Evolutionary conservation across 2,113 vertebrate species (phyloP), one percentile per base, ranked within the genome.

Genomic region (Macrotis lagotis): DNA sequence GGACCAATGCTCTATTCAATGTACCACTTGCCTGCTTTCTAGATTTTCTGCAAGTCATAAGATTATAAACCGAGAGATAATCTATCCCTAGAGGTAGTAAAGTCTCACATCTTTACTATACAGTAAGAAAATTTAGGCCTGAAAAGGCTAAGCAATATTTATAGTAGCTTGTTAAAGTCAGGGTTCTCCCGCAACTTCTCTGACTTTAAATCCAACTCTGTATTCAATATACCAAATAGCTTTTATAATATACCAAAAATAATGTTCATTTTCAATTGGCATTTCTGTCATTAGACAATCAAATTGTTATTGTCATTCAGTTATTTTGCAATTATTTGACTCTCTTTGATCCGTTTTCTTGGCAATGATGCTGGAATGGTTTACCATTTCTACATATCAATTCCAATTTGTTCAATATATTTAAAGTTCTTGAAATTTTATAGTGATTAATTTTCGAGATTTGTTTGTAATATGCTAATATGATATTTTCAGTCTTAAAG

Each of bases 81-180:
- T 74, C 66, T n/a, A 22, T 12, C n/a, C 0, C 37, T 74, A n/a
- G 37, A 44, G 16, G 0, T 22, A 6, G 66, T n/a, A 74, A 22
- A 74, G 59, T 88, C 91, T 94, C 6, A 50, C 51, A 94, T 89
- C 51, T 94, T 91, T 92, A n/a, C n/a, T n/a, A n/a, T n/a, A 89
- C 22, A 96, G 51, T 50, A 25, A 92, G 88, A 19, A 19, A 37
- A 91, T 8, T 48, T 16, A 91, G 89, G 8, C 3, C 93, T 26
- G 1, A 25, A 26, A n/a, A 0, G 1, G 26, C 6, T 50, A 49
- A 92, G 22, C 50, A 9, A 24, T 52, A 49, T 48, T 22, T 24
- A 25, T 2, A 9, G 25, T 28, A 24, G 6, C 89, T 8, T 51
- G 24, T 3, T 11, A 74, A 24, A 47, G 37, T 25, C 3, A 52